Percentiles rank a stretch among this genome's conserved stretches.
phyloP scores from a whole-genome alignment of 2,113 vertebrate species.

The Fulica atra region DNA sequence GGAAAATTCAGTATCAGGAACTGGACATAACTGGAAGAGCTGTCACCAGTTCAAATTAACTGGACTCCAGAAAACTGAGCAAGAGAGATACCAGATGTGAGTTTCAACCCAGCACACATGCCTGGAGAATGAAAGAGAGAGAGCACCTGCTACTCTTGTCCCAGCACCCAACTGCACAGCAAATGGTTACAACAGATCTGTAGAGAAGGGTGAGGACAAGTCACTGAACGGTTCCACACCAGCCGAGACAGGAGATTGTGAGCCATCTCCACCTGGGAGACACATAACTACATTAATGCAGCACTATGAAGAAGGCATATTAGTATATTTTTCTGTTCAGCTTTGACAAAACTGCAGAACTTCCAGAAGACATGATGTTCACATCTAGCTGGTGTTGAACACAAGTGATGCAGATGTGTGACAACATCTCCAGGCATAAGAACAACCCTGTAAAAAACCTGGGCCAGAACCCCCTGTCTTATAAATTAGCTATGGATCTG shows the following conservation, averaged over 20 bases:
- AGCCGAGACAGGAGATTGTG: not conserved
- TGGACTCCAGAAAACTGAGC: not conserved
- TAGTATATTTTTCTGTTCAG: not conserved
- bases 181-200: not conserved
- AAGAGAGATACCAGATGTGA: not conserved
- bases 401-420: rapidly evolving
- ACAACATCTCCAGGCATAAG: not conserved
- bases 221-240: not conserved
- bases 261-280: not conserved
- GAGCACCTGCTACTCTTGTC: not conserved
- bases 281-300: not conserved
- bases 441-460: not conserved
- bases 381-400: not conserved
- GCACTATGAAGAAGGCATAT: not conserved
- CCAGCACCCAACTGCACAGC: not conserved
- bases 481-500: not conserved
- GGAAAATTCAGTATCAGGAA: not conserved
- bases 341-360: not conserved
- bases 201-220: not conserved
- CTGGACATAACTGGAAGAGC: not conserved
- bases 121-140: not conserved
- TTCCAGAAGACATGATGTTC: not conserved
- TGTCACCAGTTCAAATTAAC: not conserved
- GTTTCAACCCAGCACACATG: not conserved
- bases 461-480: not conserved